These are phyloP conservation scores for Lepus timidus DNA, from an alignment of 2,113 vertebrate genomes.

Conservation along the genomic window DNA sequence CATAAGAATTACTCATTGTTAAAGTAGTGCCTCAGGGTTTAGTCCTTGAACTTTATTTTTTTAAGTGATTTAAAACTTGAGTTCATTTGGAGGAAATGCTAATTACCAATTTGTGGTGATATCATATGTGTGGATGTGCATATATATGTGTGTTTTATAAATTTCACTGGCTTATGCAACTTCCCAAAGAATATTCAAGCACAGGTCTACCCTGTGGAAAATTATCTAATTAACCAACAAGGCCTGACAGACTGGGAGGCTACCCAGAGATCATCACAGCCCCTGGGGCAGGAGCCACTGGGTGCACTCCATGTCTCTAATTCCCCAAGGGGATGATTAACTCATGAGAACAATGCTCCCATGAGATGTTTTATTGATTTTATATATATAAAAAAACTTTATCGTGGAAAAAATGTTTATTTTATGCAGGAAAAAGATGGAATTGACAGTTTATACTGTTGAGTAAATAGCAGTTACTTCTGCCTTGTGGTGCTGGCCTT, in stretches of 20 bases:
- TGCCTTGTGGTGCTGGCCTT: constrained; percentile 65
- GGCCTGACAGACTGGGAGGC: constrained; percentile 86
- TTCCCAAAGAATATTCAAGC: constrained; percentile 87
- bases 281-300: constrained; percentile 84
- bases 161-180: constrained; percentile 83
- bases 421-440: constrained; percentile 87
- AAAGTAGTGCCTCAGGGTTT: constrained; percentile 86
- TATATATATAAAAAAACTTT: constrained; percentile 89
- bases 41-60: constrained; percentile 86
- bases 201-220: constrained; percentile 85
- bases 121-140: constrained; percentile 75
- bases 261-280: constrained; percentile 88
- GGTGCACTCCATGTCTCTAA: constrained; percentile 87
- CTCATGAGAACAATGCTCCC: constrained; percentile 88
- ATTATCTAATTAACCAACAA: constrained; percentile 90
- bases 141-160: constrained; percentile 76
- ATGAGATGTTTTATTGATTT: constrained; percentile 89
- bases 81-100: constrained; percentile 84
- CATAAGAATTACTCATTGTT: constrained; percentile 87
- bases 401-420: constrained; percentile 88
- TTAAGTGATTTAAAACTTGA: constrained; percentile 85
- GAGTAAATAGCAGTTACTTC: constrained; percentile 83
- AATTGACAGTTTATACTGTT: constrained; percentile 87
- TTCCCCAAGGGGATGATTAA: constrained; percentile 90
- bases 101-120: constrained; percentile 85